Percentiles rank a stretch among this genome's conserved stretches.
phyloP scores from a whole-genome alignment of 2,888 invertebrate genomes.

The Eupithecia exiguata region DNA sequence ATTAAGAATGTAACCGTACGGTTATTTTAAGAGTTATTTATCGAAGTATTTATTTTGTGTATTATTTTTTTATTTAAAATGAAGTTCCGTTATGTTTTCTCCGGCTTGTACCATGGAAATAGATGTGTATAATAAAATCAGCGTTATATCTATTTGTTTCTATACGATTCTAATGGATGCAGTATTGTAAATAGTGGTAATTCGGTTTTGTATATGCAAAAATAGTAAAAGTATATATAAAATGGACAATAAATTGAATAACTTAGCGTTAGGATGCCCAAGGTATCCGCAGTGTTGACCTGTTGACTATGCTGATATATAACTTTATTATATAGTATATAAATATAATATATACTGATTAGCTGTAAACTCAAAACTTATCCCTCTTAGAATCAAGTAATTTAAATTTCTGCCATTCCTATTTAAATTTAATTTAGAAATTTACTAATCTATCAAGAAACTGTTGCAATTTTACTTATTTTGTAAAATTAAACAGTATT shows the following conservation, averaged over 20 bases:
- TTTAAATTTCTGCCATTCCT: conserved; percentile 65
- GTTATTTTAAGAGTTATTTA: conserved; percentile 44
- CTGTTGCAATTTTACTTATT: conserved; percentile 45
- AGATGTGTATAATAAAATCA: conserved; percentile 67
- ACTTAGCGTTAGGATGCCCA: conserved; percentile 83
- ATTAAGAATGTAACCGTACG: conserved; percentile 60
- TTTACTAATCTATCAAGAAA: background rate
- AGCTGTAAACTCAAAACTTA: conserved; percentile 81
- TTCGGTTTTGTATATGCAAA: conserved; percentile 74
- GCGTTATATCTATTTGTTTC: conserved; percentile 63
- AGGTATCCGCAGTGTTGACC: conserved; percentile 79
- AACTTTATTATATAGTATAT: conserved; percentile 54
- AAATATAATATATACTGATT: conserved; percentile 42
- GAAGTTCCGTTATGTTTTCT: conserved; percentile 53
- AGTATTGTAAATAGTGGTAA: conserved; percentile 70
- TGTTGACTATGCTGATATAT: conserved; percentile 71
- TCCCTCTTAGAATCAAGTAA: conserved; percentile 63
- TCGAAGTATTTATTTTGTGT: conserved; percentile 48
- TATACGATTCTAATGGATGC: conserved; percentile 75
- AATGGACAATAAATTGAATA: conserved; percentile 71
- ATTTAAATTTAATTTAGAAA: conserved; percentile 34
- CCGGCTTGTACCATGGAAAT: conserved; percentile 70
- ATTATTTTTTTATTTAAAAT: conserved; percentile 45
- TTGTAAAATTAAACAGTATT: conserved; percentile 36
- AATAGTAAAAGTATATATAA: conserved; percentile 78